A percentile compares a stretch with the other conserved stretches of the same genome.
Evolutionary conservation across 2,113 vertebrate genomes (phyloP).

Genomic region (Scytalopus superciliaris): DNA sequence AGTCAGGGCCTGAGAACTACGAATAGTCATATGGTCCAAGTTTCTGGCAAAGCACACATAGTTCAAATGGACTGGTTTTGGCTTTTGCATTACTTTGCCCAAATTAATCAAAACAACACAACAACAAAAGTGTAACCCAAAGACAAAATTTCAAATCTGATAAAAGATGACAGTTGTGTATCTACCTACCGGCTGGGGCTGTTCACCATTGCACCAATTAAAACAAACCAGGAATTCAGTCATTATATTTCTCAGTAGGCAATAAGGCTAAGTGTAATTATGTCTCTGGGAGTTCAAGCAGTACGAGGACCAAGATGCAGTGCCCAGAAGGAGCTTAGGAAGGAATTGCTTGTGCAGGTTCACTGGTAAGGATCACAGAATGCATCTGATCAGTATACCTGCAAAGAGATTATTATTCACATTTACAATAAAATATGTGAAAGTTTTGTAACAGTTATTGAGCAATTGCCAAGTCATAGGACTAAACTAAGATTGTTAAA

Average conservation of each 20-base stretch:
- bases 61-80: not conserved
- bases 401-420: not conserved
- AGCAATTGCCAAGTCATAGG: not conserved
- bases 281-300: not conserved
- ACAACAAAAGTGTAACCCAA: not conserved
- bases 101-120: not conserved
- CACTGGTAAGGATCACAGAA: not conserved
- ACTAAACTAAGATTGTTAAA: not conserved
- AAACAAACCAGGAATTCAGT: conserved; percentile 80
- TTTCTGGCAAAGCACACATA: not conserved
- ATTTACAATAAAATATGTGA: not conserved
- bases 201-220: conserved; percentile 79
- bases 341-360: not conserved
- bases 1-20: not conserved
- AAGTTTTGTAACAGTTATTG: not conserved
- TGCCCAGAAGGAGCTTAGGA: not conserved
- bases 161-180: not conserved
- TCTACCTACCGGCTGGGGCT: conserved; percentile 86
- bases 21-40: not conserved
- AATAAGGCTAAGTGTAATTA: not conserved
- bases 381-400: not conserved
- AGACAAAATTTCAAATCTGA: not conserved
- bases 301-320: not conserved
- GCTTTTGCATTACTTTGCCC: not conserved
- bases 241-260: conserved; percentile 70